Evolutionary conservation across 2,113 vertebrate species (phyloP).

Genomic region (Lichenostomus cassidix): DNA sequence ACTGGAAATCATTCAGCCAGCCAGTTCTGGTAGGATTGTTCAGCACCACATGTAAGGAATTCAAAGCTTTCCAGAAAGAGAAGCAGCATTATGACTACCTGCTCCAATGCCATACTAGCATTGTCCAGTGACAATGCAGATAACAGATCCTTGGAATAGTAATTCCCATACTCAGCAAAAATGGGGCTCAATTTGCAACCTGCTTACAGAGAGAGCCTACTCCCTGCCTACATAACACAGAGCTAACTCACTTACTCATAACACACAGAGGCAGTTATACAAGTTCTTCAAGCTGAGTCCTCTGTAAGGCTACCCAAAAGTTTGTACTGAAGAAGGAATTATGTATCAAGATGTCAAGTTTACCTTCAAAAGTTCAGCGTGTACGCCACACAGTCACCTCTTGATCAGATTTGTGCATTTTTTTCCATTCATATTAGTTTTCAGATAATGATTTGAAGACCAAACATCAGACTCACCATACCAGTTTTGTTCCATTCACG

Average conservation of each 20-base stretch:
- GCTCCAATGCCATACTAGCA: not conserved
- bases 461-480: not conserved
- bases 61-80: not conserved
- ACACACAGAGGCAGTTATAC: not conserved
- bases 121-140: not conserved
- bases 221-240: not conserved
- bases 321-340: not conserved
- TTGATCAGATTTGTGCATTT: not conserved
- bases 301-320: not conserved
- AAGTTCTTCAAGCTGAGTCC: not conserved
- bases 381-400: not conserved
- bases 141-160: not conserved
- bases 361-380: not conserved
- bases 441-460: not conserved
- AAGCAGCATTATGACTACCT: not conserved
- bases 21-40: not conserved
- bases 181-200: not conserved
- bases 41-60: not conserved
- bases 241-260: accelerated
- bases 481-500: accelerated
- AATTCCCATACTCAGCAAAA: not conserved
- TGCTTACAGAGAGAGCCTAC: accelerated
- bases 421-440: not conserved
- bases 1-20: not conserved
- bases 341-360: not conserved